These are phyloP conservation scores for Dicyrtomina minuta DNA, from an alignment of 2,888 invertebrate genomes.

Conservation along the genomic window DNA sequence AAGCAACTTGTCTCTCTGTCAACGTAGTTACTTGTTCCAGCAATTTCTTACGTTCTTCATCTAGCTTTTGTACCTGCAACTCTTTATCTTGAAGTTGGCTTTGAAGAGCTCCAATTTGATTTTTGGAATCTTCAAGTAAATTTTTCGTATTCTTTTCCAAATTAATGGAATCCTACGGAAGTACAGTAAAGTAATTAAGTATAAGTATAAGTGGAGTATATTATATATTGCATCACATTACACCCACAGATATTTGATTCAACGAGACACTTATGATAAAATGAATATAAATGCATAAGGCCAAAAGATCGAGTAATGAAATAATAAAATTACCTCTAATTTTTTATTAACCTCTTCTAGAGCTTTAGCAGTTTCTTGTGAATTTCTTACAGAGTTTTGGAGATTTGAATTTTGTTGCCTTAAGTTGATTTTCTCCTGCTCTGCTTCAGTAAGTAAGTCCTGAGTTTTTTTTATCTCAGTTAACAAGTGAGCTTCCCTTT, in stretches of 20 bases:
- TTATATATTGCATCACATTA: too few species aligned
- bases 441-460: constrained; percentile 32
- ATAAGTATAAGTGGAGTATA: background rate
- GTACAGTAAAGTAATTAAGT: background rate
- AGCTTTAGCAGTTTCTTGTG: constrained; percentile 34
- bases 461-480: constrained; percentile 35
- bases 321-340: constrained; percentile 30
- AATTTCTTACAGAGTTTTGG: constrained; percentile 36
- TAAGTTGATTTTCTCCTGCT: constrained; percentile 36
- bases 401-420: constrained; percentile 38
- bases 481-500: constrained; percentile 45
- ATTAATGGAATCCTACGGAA: constrained; percentile 37
- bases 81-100: constrained; percentile 63
- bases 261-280: too few species aligned
- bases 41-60: constrained; percentile 61
- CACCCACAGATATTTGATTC: too few species aligned
- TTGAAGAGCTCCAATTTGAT: constrained; percentile 58
- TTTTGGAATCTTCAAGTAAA: constrained; percentile 38
- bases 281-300: background rate
- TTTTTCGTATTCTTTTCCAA: constrained; percentile 42
- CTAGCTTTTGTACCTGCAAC: constrained; percentile 60
- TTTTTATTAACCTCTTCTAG: constrained; percentile 38
- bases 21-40: constrained; percentile 57
- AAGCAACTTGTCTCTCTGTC: constrained; percentile 56
- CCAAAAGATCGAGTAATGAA: too few species aligned